Evolutionary conservation across 2,113 vertebrate species (phyloP), one percentile per base, ranked within the genome.

Genomic region (Coracopsis vasa): DNA sequence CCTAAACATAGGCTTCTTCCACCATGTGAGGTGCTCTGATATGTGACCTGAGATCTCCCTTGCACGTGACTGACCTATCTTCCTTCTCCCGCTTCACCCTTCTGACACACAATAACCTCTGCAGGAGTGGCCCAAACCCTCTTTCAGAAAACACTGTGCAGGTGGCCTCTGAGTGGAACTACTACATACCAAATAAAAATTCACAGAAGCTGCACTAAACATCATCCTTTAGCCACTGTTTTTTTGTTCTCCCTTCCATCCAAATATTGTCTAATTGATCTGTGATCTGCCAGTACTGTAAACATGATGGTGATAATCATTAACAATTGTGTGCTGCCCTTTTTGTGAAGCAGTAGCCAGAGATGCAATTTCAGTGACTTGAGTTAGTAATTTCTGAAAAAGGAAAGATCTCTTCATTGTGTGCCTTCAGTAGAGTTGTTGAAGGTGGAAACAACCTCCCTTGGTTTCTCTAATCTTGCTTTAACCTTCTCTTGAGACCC

Each of bases 71-170:
- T 35, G 51, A 67, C 6, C 28, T 42, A 3, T 41, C 11, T 71
- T 89, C 15, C 37, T 86, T 41, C 11, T 85, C 16, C 33, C 0
- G 1, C 15, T 86, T 86, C 41, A 48, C 29, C 13, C 25, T 79
- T 69, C 48, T 48, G 33, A 65, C 3, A 8, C 0, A 0, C 17
- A 56, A 2, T 17, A 7, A 41, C 2, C 4, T 67, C 23, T 14
- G 2, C 11, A 69, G 16, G 11, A 80, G 3, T 19, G 35, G 14
- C 27, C 11, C 29, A 82, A 89, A 27, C 2, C 6, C 7, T 72
- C 20, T 47, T 87, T 56, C 51, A 61, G 48, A 71, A 87, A 67
- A 29, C 2, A 6, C 15, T 17, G 5, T 42, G 31, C 10, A 47
- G 11, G 5, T 56, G 29, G 47, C 9, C 33, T 2, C 5, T 77